Evolutionary conservation across 2,113 vertebrate species (phyloP).

Genomic region (Paedocypris sp.): DNA sequence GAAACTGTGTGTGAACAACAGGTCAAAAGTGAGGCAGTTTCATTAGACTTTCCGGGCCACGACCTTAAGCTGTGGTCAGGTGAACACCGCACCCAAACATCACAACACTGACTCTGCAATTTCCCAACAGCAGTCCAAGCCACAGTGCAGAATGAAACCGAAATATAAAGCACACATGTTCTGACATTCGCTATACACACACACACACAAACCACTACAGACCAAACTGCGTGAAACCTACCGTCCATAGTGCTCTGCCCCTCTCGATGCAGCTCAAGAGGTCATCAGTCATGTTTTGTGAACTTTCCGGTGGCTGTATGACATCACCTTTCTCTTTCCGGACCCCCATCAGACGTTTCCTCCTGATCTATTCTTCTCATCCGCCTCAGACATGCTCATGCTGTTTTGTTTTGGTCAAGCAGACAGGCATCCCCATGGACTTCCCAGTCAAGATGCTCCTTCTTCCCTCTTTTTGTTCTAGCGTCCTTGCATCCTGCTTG

Average conservation of each 20-base stretch:
- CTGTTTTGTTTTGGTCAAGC: not conserved
- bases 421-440: not conserved
- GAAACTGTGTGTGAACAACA: too few relatives aligned
- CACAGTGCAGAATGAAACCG: not conserved
- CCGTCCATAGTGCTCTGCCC: constrained; percentile 35
- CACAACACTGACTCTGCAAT: not conserved
- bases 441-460: not conserved
- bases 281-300: constrained; percentile 41
- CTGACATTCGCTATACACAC: too few relatives aligned
- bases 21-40: constrained; percentile 12
- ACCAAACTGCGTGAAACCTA: constrained; percentile 19
- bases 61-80: not conserved
- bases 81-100: not conserved
- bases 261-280: constrained; percentile 32
- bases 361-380: constrained; percentile 10
- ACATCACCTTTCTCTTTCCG: constrained; percentile 23
- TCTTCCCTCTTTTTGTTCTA: constrained; percentile 25
- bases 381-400: constrained; percentile 2
- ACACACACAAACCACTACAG: too few relatives aligned
- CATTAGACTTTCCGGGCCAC: not conserved
- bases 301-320: constrained; percentile 27
- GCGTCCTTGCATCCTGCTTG: constrained; percentile 19
- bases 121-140: not conserved
- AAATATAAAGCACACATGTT: too few relatives aligned
- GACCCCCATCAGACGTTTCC: constrained; percentile 32